phyloP scores from a whole-genome alignment of 2,113 vertebrate genomes.

The Pachyramphus minor region DNA sequence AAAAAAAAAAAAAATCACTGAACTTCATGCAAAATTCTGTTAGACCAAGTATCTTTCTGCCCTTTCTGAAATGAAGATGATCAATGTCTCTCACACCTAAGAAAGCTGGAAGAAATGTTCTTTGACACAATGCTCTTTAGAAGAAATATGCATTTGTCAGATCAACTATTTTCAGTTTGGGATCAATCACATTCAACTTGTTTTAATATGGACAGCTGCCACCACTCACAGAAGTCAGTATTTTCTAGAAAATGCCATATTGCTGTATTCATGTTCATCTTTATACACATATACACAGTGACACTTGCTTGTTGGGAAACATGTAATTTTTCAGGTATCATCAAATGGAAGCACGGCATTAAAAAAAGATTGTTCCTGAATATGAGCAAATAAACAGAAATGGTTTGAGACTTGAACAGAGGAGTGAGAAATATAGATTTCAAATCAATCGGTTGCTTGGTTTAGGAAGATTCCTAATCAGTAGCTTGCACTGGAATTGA shows the following conservation, averaged over 20 bases:
- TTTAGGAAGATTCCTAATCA: constrained; percentile 17
- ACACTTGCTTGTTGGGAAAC: not conserved
- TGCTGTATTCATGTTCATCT: not conserved
- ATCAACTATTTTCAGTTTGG: constrained; percentile 29
- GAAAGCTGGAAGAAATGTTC: not conserved
- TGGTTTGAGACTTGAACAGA: not conserved
- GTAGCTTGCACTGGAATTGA: not conserved
- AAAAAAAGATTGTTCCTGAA: not conserved
- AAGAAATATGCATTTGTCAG: constrained; percentile 1
- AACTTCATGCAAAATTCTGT: not conserved
- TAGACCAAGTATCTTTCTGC: not conserved
- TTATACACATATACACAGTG: not conserved
- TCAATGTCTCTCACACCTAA: not conserved
- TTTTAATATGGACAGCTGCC: constrained; percentile 28
- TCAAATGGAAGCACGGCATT: not conserved
- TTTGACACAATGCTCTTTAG: not conserved
- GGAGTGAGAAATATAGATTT: not conserved
- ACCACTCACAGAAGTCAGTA: constrained; percentile 4
- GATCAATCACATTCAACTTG: not conserved
- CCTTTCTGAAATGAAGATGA: not conserved
- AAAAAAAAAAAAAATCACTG: not conserved
- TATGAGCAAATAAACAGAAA: not conserved
- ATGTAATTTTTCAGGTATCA: not conserved
- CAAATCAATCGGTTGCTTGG: not conserved
- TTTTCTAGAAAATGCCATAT: constrained; percentile 10